These are phyloP conservation scores for Puffinus mauretanicus DNA, from an alignment of 2,113 vertebrate species.

Conservation along the genomic window DNA sequence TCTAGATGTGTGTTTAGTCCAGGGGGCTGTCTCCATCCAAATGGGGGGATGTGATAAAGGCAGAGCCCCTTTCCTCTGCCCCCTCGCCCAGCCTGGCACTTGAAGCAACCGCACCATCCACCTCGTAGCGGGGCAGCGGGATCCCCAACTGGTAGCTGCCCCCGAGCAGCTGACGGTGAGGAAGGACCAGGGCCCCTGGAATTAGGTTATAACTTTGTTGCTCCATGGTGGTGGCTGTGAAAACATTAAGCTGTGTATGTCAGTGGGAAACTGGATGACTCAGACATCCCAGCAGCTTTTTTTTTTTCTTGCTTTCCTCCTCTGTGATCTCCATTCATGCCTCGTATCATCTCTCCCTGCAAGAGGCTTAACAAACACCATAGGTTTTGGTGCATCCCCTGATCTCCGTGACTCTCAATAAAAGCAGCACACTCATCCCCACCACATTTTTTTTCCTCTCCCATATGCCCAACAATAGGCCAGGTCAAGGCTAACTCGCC, in stretches of 20 bases:
- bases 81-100: not conserved
- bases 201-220: not conserved
- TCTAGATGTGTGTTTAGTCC: not conserved
- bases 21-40: not conserved
- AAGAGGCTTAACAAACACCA: not conserved
- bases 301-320: not conserved
- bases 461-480: not conserved
- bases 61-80: not conserved
- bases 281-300: not conserved
- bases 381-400: not conserved
- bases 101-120: not conserved
- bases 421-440: not conserved
- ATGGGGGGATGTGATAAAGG: not conserved
- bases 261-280: not conserved
- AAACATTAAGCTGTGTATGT: not conserved
- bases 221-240: not conserved
- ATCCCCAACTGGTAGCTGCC: not conserved
- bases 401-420: not conserved
- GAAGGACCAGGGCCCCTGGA: not conserved
- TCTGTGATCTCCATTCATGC: not conserved
- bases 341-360: not conserved
- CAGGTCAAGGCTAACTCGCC: not conserved
- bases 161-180: rapidly evolving
- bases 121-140: not conserved
- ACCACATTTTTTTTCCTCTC: not conserved